Evolutionary conservation across 1,140 invertebrate genomes (phyloP), one percentile per base, ranked within the genome.

Genomic region (Neomicropteryx cornuta): DNA sequence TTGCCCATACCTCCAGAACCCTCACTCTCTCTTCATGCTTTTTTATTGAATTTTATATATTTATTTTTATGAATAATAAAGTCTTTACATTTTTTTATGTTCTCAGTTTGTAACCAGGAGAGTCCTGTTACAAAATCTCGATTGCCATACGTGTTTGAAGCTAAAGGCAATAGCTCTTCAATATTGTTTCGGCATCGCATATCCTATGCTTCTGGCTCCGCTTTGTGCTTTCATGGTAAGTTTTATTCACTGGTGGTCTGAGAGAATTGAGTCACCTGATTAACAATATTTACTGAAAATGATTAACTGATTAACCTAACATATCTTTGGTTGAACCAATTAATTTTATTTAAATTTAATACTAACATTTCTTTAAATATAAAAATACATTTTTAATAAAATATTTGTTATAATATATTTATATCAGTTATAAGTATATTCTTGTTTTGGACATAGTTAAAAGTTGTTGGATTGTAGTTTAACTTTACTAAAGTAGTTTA

Each of bases 111-210:
- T 75, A 19, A 44, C 60, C 31, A 45, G 58, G 11, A 39, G 63
- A 6, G 51, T 75, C 30, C 16, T 72, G 10, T 10, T 68, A 4
- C 49, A 61, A 43, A 57, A 59, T 28, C 42, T 34, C 14, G 20
- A 47, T 0, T 77, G 73, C 49, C 49, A 61, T 3, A 14, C 70
- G 2, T 77, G 73, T 44, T 36, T 63, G 22, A 64, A 75, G 52
- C 22, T 65, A 0, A 62, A 42, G 37, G 60, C 69, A 18, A 46
- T 46, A 19, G 30, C 43, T 2, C 3, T 66, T 2, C 67, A 71
- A 50, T 8, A 43, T 10, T 27, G 11, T 3, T 23, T 55, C 6
- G 62, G 60, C 2, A 11, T 66, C 1, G 8, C 53, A 5, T 69
- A 71, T 45, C 69, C 73, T 6, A 33, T 70, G 44, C 5, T 71